Conservation (phyloP, 2,888 invertebrate species). For the Pteria penguin region DNA sequence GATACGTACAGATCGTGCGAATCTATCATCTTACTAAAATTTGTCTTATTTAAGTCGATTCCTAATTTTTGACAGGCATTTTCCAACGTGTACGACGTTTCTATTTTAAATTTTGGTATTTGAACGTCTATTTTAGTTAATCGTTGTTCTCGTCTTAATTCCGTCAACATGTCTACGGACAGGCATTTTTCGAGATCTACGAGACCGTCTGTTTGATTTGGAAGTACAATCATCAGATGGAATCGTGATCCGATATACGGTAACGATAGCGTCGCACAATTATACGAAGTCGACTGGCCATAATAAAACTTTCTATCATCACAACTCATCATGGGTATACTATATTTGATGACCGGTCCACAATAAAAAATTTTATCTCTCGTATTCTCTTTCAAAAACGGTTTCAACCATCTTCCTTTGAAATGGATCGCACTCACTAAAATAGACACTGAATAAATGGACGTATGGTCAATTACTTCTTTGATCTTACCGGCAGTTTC, state of each 20-base stretch:
- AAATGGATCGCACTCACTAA: slow-evolving; percentile 81
- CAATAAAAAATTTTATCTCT: too few species aligned
- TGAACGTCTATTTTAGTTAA: slow-evolving; percentile 20
- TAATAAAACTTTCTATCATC: slow-evolving; percentile 84
- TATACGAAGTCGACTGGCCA: slow-evolving; percentile 82
- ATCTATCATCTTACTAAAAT: too few species aligned
- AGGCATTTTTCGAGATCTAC: slow-evolving; percentile 33
- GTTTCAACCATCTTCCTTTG: slow-evolving; percentile 80
- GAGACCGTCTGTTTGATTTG: slow-evolving; percentile 47
- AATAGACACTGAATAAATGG: too few species aligned
- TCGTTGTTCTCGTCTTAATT: neutral
- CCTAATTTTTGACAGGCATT: slow-evolving; percentile 56
- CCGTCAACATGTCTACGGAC: slow-evolving; percentile 16
- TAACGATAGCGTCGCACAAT: slow-evolving; percentile 88
- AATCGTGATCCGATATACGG: slow-evolving; percentile 82
- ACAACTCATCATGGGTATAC: too few species aligned
- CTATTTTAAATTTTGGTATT: slow-evolving; percentile 67
- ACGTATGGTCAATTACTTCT: too few species aligned
- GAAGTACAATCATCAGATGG: slow-evolving; percentile 49
- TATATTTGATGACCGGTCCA: too few species aligned
- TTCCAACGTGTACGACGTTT: slow-evolving; percentile 47
- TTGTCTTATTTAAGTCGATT: too few species aligned
- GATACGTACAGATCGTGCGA: too few species aligned
- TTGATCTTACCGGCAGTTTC: too few species aligned
- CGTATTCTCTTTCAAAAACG: neutral